phyloP scores from a whole-genome alignment of 2,113 vertebrate species.

The Gnathonemus longibarbis region DNA sequence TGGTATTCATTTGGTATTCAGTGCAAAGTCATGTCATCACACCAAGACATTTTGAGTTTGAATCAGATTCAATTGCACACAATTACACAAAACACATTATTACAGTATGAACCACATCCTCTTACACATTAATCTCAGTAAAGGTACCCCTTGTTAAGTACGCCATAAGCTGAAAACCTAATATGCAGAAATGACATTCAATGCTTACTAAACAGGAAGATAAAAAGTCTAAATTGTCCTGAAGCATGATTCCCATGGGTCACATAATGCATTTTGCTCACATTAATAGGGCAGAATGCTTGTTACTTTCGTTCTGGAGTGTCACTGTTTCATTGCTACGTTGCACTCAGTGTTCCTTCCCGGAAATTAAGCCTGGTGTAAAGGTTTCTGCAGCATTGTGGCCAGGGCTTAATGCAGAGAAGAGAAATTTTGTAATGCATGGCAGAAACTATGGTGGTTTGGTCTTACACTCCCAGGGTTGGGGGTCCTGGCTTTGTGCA shows the following conservation, averaged over 20 bases:
- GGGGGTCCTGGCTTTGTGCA: neutral
- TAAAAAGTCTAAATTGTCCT: neutral
- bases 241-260: neutral
- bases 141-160: neutral
- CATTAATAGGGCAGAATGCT: neutral
- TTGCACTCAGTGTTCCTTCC: neutral
- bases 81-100: neutral
- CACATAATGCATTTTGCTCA: neutral
- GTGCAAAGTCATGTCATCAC: neutral
- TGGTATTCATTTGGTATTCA: neutral
- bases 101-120: neutral
- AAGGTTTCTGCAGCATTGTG: neutral
- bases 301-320: neutral
- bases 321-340: neutral
- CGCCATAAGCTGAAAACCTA: neutral
- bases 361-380: neutral
- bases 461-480: neutral
- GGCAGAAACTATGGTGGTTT: neutral
- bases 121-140: neutral
- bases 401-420: neutral
- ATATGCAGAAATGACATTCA: neutral
- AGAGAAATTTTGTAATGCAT: neutral
- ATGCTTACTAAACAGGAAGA: neutral
- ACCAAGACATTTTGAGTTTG: neutral
- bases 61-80: neutral